Percentiles rank a stretch among this genome's conserved stretches.
Conservation (phyloP, 2,797 vertebrate species). For the Clarias laeviceps region DNA sequence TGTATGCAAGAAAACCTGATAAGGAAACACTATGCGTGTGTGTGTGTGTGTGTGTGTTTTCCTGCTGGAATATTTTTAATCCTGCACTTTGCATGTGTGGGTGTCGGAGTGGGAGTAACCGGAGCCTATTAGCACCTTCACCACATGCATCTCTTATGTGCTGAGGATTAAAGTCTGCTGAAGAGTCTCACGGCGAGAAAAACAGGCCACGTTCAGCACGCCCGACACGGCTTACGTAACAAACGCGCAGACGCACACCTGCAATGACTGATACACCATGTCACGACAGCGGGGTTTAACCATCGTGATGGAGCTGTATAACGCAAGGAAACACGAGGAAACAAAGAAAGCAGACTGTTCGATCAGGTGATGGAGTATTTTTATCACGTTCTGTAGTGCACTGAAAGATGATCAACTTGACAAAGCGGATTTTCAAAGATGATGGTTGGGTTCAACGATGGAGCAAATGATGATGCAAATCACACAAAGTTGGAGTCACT, state of each 20-base stretch:
- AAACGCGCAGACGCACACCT: background rate
- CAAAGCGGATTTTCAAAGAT: too few species aligned
- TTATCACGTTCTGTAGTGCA: background rate
- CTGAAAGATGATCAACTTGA: too few species aligned
- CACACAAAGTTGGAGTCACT: too few species aligned
- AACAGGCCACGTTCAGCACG: background rate
- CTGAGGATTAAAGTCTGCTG: constrained; percentile 3
- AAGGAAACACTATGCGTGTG: background rate
- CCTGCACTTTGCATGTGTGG: constrained; percentile 22
- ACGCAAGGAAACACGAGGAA: background rate
- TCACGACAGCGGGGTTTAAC: background rate
- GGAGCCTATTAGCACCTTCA: constrained; percentile 38
- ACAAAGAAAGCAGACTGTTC: background rate
- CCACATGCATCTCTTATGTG: constrained; percentile 20
- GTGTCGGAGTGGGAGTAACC: constrained; percentile 35
- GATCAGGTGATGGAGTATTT: background rate
- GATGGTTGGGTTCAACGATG: too few species aligned
- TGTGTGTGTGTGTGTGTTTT: background rate
- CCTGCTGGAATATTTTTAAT: constrained; percentile 33
- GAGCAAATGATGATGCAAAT: too few species aligned
- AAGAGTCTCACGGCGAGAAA: background rate
- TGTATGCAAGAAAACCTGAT: constrained; percentile 2
- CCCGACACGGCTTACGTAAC: background rate
- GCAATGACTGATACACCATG: background rate
- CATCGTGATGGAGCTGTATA: background rate